A percentile compares a stretch with the other conserved stretches of the same genome.
Evolutionary conservation across 2,888 invertebrate genomes (phyloP).

Genomic region (Lithophane leautieri): DNA sequence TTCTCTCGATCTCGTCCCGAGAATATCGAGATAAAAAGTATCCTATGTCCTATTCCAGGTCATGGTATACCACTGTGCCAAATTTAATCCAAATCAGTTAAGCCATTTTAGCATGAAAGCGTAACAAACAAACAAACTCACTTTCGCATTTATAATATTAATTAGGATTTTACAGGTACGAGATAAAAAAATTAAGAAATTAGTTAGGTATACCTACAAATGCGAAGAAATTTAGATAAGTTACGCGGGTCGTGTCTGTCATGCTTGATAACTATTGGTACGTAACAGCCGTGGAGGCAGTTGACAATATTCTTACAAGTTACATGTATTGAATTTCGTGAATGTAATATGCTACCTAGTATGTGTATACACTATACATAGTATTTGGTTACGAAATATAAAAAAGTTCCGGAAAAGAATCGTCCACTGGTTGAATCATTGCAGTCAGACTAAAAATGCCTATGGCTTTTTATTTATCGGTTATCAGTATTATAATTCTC

Average conservation of each 20-base stretch:
- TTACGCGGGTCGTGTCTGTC: neutral
- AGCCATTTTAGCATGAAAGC: no score
- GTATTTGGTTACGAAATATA: slow-evolving; percentile 9
- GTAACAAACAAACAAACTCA: no score
- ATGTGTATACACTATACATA: neutral
- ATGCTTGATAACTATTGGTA: slow-evolving; percentile 18
- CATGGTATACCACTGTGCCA: no score
- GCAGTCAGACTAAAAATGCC: neutral
- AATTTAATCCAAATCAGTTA: no score
- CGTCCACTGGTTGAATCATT: neutral
- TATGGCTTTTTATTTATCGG: neutral
- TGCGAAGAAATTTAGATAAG: neutral
- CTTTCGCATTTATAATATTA: no score
- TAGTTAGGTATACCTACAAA: neutral
- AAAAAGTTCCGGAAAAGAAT: neutral
- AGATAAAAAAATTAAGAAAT: no score
- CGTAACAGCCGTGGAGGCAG: neutral
- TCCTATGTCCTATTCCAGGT: no score
- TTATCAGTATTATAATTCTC: neutral
- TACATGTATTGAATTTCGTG: slow-evolving; percentile 19
- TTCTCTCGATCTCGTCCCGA: no score
- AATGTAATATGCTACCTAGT: neutral
- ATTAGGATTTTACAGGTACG: neutral
- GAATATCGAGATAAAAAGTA: no score
- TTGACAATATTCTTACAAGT: slow-evolving; percentile 13